phyloP scores from a whole-genome alignment of 1,140 invertebrate species.

The Schlechtendalia chinensis region DNA sequence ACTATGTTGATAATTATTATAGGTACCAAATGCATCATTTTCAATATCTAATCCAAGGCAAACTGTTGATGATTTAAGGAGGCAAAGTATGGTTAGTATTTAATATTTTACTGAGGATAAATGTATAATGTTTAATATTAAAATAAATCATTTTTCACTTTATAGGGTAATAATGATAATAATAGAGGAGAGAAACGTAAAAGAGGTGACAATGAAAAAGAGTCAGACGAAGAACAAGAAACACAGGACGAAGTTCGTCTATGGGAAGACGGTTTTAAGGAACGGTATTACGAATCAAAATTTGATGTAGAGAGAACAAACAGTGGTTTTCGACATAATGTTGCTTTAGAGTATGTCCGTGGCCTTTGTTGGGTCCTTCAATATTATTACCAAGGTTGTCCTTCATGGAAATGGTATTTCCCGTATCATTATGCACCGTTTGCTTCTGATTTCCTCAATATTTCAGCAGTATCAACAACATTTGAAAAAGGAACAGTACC shows the following conservation, averaged over 20 bases:
- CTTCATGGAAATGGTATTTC: constrained; percentile 99
- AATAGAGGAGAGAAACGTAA: constrained; percentile 52
- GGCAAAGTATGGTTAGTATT: constrained; percentile 42
- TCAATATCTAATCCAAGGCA: constrained; percentile 41
- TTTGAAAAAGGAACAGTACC: constrained; percentile 88
- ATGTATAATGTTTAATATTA: background rate
- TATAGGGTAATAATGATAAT: constrained; percentile 39
- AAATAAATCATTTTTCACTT: constrained; percentile 2
- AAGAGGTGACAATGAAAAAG: constrained; percentile 60
- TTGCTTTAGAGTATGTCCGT: constrained; percentile 90
- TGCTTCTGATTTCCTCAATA: constrained; percentile 96
- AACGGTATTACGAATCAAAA: constrained; percentile 96
- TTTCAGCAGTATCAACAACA: constrained; percentile 76
- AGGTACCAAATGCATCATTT: constrained; percentile 34
- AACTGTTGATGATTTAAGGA: constrained; percentile 33
- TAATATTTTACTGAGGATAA: background rate
- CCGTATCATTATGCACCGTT: constrained; percentile 99
- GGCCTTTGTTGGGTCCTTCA: constrained; percentile 97
- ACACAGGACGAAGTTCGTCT: constrained; percentile 90
- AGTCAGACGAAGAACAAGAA: constrained; percentile 74
- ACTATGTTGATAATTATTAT: background rate
- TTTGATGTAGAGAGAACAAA: constrained; percentile 84
- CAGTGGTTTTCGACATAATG: constrained; percentile 75
- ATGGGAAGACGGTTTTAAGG: constrained; percentile 98
- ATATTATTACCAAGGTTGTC: constrained; percentile 99